Percentiles rank a stretch among this genome's conserved stretches.
Conservation (phyloP, 1,140 invertebrate species). For the Drosophila paulistorum region DNA sequence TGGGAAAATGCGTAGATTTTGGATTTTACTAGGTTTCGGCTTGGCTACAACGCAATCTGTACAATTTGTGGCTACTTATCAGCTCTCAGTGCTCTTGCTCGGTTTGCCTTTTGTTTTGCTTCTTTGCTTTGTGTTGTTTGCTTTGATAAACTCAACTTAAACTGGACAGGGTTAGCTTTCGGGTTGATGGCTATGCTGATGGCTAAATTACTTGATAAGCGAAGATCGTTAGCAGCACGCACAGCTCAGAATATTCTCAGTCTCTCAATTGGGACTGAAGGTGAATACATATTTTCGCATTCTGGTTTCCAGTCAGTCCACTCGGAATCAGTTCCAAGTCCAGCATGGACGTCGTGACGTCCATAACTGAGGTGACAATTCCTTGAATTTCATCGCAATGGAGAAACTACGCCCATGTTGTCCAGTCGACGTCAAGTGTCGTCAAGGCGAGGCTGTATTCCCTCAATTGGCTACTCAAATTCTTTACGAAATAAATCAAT, state of each 20-base stretch:
- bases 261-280: constrained; percentile 68
- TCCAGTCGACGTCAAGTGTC: constrained; percentile 23
- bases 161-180: background rate
- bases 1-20: constrained; percentile 9
- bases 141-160: constrained; percentile 8
- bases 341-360: background rate
- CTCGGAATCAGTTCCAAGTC: background rate
- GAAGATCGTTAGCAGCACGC: constrained; percentile 11
- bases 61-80: constrained; percentile 1
- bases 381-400: too few relatives aligned
- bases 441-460: constrained; percentile 47
- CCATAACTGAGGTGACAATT: background rate
- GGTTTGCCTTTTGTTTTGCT: constrained; percentile 5
- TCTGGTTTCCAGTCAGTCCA: constrained; percentile 10
- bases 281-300: constrained; percentile 49
- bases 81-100: background rate
- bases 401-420: background rate
- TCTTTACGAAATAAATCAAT: constrained; percentile 63
- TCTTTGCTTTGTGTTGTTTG: background rate
- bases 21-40: constrained; percentile 1
- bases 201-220: constrained; percentile 12
- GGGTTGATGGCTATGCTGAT: constrained; percentile 23
- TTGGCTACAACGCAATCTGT: constrained; percentile 5
- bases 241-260: background rate
- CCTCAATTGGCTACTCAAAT: constrained; percentile 54